Conservation (phyloP, 2,888 invertebrate genomes). For the Choreutis nemorana region DNA sequence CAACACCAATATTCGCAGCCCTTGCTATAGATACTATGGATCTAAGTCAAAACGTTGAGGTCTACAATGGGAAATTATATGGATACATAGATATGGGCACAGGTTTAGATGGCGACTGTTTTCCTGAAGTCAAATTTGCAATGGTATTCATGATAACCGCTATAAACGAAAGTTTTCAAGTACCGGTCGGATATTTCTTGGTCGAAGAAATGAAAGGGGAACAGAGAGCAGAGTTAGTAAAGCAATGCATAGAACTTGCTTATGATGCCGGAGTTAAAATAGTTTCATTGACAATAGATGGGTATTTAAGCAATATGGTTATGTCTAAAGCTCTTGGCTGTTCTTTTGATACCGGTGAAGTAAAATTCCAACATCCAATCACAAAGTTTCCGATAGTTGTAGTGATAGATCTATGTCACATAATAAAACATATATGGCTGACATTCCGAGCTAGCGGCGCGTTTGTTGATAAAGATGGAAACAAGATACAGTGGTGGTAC, state of each 20-base stretch:
- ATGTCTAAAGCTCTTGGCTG: constrained; percentile 14
- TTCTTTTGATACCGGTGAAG: constrained; percentile 7
- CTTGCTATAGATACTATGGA: constrained; percentile 20
- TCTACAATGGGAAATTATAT: constrained; percentile 19
- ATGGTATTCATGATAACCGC: constrained; percentile 15
- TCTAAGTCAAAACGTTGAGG: constrained; percentile 15
- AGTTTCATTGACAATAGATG: constrained; percentile 15
- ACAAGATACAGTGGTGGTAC: no score
- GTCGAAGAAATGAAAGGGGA: constrained; percentile 11
- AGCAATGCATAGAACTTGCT: constrained; percentile 10
- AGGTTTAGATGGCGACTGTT: constrained; percentile 8
- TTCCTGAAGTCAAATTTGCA: constrained; percentile 13
- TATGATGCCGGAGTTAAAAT: constrained; percentile 10
- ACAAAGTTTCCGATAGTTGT: no score
- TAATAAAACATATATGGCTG: no score
- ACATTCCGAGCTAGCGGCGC: no score
- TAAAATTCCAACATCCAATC: no score
- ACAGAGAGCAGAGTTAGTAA: constrained; percentile 10
- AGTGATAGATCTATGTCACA: no score
- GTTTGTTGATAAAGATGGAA: no score
- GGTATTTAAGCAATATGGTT: constrained; percentile 11
- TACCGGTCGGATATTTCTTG: constrained; percentile 16
- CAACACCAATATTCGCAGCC: constrained; percentile 9
- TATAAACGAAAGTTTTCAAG: constrained; percentile 14
- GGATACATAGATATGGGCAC: constrained; percentile 20